Conservation (phyloP, 2,888 invertebrate genomes). For the Leptinotarsa tumamoca region DNA sequence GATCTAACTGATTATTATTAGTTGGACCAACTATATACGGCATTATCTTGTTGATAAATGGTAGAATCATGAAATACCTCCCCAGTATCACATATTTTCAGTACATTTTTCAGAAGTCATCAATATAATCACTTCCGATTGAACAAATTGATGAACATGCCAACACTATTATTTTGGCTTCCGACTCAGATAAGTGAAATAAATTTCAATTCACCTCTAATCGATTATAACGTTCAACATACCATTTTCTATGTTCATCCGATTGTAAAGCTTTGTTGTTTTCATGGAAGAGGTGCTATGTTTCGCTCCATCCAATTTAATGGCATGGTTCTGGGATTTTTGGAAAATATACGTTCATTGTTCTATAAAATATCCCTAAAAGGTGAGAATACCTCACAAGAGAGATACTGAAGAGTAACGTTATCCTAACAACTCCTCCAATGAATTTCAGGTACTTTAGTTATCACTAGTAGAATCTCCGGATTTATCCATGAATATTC, state of each 20-base stretch:
- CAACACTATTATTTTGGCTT: constrained; percentile 3
- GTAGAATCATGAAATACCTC: neutral
- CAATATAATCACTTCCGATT: constrained; percentile 14
- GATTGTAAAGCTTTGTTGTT: constrained; percentile 22
- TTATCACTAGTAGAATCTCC: neutral
- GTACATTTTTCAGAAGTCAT: constrained; percentile 2
- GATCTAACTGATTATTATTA: too few relatives aligned
- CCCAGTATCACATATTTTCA: neutral
- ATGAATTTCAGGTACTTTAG: neutral
- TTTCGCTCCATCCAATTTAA: constrained; percentile 20
- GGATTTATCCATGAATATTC: neutral
- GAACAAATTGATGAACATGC: constrained; percentile 15
- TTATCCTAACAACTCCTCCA: constrained; percentile 1
- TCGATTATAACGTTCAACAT: constrained; percentile 26
- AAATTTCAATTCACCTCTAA: constrained; percentile 25
- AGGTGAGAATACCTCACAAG: neutral
- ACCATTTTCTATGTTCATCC: constrained; percentile 17
- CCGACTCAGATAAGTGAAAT: neutral
- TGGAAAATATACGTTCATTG: constrained; percentile 26
- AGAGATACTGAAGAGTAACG: neutral
- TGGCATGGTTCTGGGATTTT: constrained; percentile 24
- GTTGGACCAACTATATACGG: too few relatives aligned
- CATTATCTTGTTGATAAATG: neutral
- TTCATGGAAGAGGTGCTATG: constrained; percentile 26
- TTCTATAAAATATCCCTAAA: constrained; percentile 27